These are phyloP conservation scores for Corythornis cristatus DNA, from an alignment of 2,113 vertebrate species.

Conservation along the genomic window DNA sequence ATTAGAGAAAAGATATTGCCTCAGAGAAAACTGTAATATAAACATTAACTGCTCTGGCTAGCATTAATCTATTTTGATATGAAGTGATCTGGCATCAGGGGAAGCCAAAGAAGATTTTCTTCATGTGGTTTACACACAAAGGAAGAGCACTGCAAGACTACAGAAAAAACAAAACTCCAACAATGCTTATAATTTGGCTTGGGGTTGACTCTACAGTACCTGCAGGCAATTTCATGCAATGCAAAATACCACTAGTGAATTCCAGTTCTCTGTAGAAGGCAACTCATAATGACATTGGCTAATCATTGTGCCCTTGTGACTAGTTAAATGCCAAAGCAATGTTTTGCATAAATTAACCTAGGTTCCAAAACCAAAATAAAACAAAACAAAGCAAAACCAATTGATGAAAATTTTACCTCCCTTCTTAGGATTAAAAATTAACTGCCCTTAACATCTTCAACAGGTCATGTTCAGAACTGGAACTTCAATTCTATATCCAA, in stretches of 20 bases:
- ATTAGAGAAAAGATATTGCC: slow-evolving; percentile 55
- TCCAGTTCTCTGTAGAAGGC: background rate
- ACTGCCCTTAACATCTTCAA: background rate
- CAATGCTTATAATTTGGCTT: background rate
- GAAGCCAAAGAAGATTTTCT: slow-evolving; percentile 44
- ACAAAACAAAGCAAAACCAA: too few relatives aligned
- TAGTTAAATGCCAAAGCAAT: background rate
- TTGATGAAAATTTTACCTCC: background rate
- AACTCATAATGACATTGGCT: background rate
- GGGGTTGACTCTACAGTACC: background rate
- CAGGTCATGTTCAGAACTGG: background rate
- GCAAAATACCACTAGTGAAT: background rate
- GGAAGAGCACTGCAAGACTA: background rate
- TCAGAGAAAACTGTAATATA: slow-evolving; percentile 59
- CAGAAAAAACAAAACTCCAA: background rate
- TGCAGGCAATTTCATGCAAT: slow-evolving; percentile 6
- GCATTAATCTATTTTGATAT: slow-evolving; percentile 48
- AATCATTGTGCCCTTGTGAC: background rate
- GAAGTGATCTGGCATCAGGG: slow-evolving; percentile 1
- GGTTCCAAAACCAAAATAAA: background rate
- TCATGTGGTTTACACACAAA: slow-evolving; percentile 31
- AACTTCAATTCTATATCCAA: background rate
- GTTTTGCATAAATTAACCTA: background rate
- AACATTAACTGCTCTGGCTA: slow-evolving; percentile 28
- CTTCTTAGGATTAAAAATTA: background rate